These are phyloP conservation scores for Lepus europaeus DNA, from an alignment of 2,113 vertebrate species.

Conservation along the genomic window DNA sequence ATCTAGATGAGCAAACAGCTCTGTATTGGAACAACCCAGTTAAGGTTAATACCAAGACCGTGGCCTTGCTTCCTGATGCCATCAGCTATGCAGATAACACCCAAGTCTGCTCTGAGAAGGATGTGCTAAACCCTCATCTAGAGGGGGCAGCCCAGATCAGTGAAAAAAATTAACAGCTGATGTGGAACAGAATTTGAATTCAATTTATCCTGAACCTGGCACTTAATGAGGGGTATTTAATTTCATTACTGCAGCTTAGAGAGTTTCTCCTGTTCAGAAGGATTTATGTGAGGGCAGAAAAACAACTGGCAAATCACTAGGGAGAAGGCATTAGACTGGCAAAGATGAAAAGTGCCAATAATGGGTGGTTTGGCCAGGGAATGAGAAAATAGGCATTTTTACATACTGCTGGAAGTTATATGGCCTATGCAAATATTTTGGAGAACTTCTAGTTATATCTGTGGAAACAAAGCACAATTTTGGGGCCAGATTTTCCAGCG, in stretches of 20 bases:
- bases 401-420: neutral
- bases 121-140: neutral
- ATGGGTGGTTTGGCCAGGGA: neutral
- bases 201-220: conserved; percentile 31
- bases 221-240: conserved; percentile 29
- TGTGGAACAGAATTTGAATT: conserved; percentile 5
- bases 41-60: neutral
- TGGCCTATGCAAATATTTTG: neutral
- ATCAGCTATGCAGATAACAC: conserved; percentile 21
- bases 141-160: neutral
- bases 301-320: neutral
- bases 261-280: neutral
- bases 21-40: neutral
- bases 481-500: neutral
- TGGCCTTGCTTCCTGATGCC: neutral
- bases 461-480: neutral
- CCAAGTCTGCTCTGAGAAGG: neutral
- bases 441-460: neutral
- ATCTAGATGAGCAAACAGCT: conserved; percentile 21
- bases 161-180: neutral
- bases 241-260: conserved; percentile 48
- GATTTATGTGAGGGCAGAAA: neutral
- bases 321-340: neutral
- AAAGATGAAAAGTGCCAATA: neutral
- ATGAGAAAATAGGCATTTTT: neutral